These are phyloP conservation scores for Pluvianellus socialis DNA, from an alignment of 2,113 vertebrate species.

Conservation along the genomic window DNA sequence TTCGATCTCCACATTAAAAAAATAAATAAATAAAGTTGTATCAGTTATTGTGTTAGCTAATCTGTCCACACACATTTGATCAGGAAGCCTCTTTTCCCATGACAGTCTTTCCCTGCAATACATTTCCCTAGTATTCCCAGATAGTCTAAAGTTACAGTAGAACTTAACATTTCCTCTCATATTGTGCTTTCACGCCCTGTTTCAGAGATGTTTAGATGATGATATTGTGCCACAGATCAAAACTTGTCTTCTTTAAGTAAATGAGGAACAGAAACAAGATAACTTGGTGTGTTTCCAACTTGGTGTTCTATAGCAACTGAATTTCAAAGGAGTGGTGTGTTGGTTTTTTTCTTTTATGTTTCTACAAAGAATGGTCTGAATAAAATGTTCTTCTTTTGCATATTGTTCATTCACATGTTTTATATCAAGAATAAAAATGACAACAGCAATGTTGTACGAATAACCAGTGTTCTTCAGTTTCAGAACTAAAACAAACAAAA, in stretches of 20 bases:
- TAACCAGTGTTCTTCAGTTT: not conserved
- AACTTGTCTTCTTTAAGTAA: not conserved
- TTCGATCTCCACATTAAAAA: not conserved
- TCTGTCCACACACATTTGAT: rapidly evolving
- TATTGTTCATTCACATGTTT: not conserved
- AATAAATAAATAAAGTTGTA: not conserved
- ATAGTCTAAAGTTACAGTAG: not conserved
- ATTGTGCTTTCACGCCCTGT: not conserved
- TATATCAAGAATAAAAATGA: not conserved
- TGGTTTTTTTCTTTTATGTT: not conserved
- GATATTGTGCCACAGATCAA: not conserved
- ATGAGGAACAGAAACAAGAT: not conserved
- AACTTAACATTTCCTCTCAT: not conserved
- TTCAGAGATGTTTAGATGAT: not conserved
- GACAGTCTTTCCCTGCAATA: not conserved
- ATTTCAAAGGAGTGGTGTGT: not conserved
- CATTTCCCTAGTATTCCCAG: not conserved
- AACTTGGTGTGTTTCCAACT: not conserved
- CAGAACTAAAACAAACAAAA: not conserved
- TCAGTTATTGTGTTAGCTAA: not conserved
- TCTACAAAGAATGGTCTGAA: not conserved
- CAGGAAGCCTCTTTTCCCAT: not conserved
- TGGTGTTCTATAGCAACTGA: not conserved
- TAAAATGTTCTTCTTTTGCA: not conserved
- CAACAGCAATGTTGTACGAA: not conserved